Base-by-base conservation (phyloP, 2,797 vertebrate genomes). In the Enteromius fasciolatus region DNA sequence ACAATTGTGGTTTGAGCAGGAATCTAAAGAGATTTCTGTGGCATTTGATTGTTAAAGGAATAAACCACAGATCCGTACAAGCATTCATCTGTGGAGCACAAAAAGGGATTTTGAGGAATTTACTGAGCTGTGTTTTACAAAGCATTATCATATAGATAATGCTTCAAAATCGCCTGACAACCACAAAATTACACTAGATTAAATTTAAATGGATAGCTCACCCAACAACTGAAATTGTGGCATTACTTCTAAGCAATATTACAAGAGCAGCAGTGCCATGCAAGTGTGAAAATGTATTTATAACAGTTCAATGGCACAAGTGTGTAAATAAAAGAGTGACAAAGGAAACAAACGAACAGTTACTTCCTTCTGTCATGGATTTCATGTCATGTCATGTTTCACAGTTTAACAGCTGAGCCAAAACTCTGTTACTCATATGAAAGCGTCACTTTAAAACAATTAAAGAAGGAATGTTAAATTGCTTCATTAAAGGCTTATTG, bases 21-120 rank as follows among this genome's bases (percentile, higher is more conserved):
- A n/a, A 59, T 68, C 36, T 69, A 59, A 80, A 69, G 10, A 80
- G 8, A 48, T 48, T 72, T 39, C 33, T 59, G 12, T 48, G 70
- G 59, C 39, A 48, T 72, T 63, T 72, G 12, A 36, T 17, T 23
- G 39, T 39, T 63, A 75, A 57, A 41, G 33, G 52, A 59, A 75
- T 59, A 41, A 59, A 57, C 31, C 14, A 15, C 14, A 41, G 57
- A n/a, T 54, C 18, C 1, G 28, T 54, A 33, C 10, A 33, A 33
- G 28, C 3, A 11, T 31, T 6, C 2, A 20, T 50, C 25, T 1
- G 15, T 31, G 2, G 7, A 28, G 1, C 41, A 28, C 23, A 70
- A 28, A 25, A 25, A 46, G 41, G 8, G 23, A 48, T 46, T 48
- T 25, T 48, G 7, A 70, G 68, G 23, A 70, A 18, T 68, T 12